Evolutionary conservation across 2,888 invertebrate genomes (phyloP).

Genomic region (Adela reaumurella): DNA sequence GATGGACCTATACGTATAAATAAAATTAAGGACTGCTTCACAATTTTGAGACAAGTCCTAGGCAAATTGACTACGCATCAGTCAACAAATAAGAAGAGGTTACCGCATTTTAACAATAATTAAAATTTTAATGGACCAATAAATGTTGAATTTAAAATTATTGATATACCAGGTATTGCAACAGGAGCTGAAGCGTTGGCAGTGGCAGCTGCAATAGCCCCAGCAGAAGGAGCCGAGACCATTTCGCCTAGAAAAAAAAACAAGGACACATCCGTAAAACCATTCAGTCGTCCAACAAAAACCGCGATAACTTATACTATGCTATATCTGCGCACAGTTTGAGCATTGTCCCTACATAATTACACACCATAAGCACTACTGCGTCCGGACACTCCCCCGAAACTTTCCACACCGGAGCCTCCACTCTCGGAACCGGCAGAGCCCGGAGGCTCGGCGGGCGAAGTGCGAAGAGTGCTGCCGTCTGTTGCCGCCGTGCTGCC

Average conservation of each 20-base stretch:
- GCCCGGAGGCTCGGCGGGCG: constrained; percentile 41
- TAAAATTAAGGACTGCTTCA: not conserved
- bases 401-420: constrained; percentile 88
- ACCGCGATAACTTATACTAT: too few species aligned
- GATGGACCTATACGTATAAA: constrained; percentile 25
- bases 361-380: constrained; percentile 84
- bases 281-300: too few species aligned
- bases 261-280: too few species aligned
- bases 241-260: constrained; percentile 41
- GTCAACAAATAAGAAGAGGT: too few species aligned
- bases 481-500: constrained; percentile 94
- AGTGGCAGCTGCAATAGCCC: constrained; percentile 23
- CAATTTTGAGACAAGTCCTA: not conserved
- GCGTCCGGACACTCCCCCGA: constrained; percentile 90
- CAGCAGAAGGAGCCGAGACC: constrained; percentile 29
- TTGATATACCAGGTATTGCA: constrained; percentile 32
- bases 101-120: too few species aligned
- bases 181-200: constrained; percentile 22
- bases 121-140: too few species aligned
- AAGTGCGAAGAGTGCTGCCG: constrained; percentile 79
- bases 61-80: too few species aligned
- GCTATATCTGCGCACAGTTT: too few species aligned
- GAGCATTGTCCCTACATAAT: not conserved
- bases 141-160: too few species aligned
- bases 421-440: constrained; percentile 83